phyloP scores from a whole-genome alignment of 2,113 vertebrate species.

The Oreochromis aureus region DNA sequence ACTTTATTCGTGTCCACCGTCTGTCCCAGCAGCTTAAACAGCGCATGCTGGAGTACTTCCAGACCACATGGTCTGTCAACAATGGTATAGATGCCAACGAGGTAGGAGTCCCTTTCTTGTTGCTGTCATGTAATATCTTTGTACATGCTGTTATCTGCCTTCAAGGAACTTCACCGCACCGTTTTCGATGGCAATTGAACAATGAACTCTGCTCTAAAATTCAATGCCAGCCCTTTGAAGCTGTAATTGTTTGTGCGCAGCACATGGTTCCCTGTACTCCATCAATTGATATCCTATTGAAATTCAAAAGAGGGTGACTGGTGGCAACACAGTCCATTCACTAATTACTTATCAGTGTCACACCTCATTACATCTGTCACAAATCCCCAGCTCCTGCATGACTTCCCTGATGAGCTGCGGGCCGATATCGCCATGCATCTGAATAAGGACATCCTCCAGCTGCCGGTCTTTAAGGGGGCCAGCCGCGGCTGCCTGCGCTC shows the following conservation, averaged over 20 bases:
- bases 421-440: conserved; percentile 97
- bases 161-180: neutral
- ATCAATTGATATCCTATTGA: neutral
- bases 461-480: conserved; percentile 86
- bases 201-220: neutral
- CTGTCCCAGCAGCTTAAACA: conserved; percentile 93
- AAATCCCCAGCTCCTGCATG: conserved; percentile 83
- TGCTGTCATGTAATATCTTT: neutral
- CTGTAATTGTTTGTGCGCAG: neutral
- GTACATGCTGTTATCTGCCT: neutral
- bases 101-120: conserved; percentile 64
- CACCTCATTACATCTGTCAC: conserved; percentile 31
- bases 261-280: neutral
- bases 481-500: conserved; percentile 93
- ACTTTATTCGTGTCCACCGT: conserved; percentile 90
- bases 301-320: conserved; percentile 20
- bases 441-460: conserved; percentile 96
- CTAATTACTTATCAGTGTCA: conserved; percentile 32
- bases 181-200: neutral
- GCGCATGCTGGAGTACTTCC: conserved; percentile 94
- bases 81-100: conserved; percentile 92
- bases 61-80: conserved; percentile 97
- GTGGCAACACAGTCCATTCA: neutral
- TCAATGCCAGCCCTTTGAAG: neutral
- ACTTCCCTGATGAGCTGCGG: conserved; percentile 94